Base-by-base conservation (phyloP, 2,888 invertebrate species). In the Melieria picta region DNA sequence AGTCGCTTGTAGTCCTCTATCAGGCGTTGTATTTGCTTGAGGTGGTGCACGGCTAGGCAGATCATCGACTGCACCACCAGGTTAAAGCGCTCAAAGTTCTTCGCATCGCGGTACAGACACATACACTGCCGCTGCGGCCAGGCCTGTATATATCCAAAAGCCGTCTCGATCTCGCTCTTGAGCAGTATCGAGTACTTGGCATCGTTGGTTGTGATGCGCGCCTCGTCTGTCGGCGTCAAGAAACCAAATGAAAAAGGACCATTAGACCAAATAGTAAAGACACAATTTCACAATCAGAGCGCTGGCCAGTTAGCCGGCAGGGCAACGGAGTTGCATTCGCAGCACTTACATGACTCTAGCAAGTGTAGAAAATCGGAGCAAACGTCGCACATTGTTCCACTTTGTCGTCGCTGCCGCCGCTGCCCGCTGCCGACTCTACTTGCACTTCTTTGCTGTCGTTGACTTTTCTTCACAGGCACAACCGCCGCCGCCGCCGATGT, bases 61-160 rank as follows among this genome's bases (percentile, higher is more conserved):
- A 97, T 91, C 79, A 97, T 91, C 76, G 95, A 94, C 86, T 97
- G 96, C 55, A 96, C 93, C 79, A 97, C 90, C 82, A 94, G 90
- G 86, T 95, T 95, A 86, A 97, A 94, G 79, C 95, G 91, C 84
- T 97, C 97, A 88, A 95, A 94, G 87, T 97, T 97, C 87, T 96
- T 96, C 72, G 92, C 91, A 88, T 97, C 97, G 80, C 96, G 91
- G 87, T 95, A 97, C 87, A 96, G 94, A 88, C 97, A 97, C 93
- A 96, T 95, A 85, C 97, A 97, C 89, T 97, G 97, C 85, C 95
- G 93, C 88, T 95, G 93, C 77, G 94, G 93, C 96, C 96, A 96
- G 80, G 94, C 91, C 85, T 95, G 93, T 82, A 95, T 93, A 88
- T 95, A 96, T 81, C 93, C 91, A 82, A 94, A 90, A 76, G 95